Conservation (phyloP, 2,888 invertebrate species). For the Scrobipalpa costella region DNA sequence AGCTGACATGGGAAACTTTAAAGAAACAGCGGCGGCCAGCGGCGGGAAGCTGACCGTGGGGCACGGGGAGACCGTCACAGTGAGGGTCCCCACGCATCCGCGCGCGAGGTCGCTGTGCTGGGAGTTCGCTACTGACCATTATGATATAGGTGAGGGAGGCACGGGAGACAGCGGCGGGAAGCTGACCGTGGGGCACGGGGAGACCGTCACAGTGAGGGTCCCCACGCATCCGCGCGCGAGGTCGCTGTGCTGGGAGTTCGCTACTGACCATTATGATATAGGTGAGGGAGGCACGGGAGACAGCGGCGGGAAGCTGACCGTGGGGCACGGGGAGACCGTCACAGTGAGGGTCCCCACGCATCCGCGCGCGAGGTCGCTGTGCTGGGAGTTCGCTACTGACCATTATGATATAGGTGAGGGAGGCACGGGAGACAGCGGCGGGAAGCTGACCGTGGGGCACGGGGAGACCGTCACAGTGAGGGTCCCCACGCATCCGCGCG, state of each 20-base stretch:
- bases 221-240: conserved; percentile 97
- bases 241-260: conserved; percentile 99
- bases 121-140: conserved; percentile 99
- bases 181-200: conserved; percentile 96
- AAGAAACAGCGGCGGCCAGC: conserved; percentile 87
- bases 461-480: too few relatives aligned
- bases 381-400: conserved; percentile 99
- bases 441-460: too few relatives aligned
- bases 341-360: conserved; percentile 99
- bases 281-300: conserved; percentile 61
- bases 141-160: conserved; percentile 91
- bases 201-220: conserved; percentile 97
- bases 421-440: too few relatives aligned
- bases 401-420: conserved; percentile 92
- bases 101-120: conserved; percentile 97
- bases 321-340: conserved; percentile 98
- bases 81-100: conserved; percentile 97
- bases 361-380: conserved; percentile 94
- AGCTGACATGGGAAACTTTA: conserved; percentile 92
- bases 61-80: conserved; percentile 98
- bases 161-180: conserved; percentile 92
- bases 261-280: conserved; percentile 98
- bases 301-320: conserved; percentile 94
- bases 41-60: conserved; percentile 96
- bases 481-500: too few relatives aligned